These are phyloP conservation scores for Melanocharis versteri DNA, from an alignment of 2,113 vertebrate genomes.

Conservation along the genomic window DNA sequence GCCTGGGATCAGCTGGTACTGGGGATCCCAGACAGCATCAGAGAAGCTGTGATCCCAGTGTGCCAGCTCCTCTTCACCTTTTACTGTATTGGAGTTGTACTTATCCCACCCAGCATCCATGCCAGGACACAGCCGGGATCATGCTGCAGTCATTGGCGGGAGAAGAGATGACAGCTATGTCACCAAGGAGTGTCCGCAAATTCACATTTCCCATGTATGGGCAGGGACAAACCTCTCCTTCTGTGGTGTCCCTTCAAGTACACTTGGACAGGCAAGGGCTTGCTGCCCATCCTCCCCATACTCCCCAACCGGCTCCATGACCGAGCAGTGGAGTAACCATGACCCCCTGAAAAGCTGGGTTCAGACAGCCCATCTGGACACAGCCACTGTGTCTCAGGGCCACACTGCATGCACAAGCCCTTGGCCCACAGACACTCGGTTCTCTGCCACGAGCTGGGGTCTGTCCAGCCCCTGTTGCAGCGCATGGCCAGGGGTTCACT, in stretches of 20 bases:
- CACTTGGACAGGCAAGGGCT: not conserved
- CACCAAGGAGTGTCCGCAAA: not conserved
- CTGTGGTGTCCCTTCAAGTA: fast-evolving
- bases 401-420: not conserved
- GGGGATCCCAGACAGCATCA: not conserved
- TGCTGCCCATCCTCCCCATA: not conserved
- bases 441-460: not conserved
- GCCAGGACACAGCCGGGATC: fast-evolving
- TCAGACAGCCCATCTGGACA: not conserved
- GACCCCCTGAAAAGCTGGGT: not conserved
- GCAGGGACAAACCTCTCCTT: not conserved
- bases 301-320: not conserved
- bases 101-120: not conserved
- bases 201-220: not conserved
- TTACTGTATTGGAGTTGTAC: not conserved
- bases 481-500: fast-evolving
- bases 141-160: not conserved
- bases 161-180: not conserved
- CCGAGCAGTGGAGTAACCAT: not conserved
- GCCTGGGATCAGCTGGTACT: not conserved
- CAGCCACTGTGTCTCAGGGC: fast-evolving
- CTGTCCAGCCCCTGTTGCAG: not conserved
- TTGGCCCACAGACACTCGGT: fast-evolving
- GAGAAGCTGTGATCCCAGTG: not conserved
- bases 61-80: not conserved